Conservation (phyloP, 2,888 invertebrate species). For the Dynastes grantii region DNA sequence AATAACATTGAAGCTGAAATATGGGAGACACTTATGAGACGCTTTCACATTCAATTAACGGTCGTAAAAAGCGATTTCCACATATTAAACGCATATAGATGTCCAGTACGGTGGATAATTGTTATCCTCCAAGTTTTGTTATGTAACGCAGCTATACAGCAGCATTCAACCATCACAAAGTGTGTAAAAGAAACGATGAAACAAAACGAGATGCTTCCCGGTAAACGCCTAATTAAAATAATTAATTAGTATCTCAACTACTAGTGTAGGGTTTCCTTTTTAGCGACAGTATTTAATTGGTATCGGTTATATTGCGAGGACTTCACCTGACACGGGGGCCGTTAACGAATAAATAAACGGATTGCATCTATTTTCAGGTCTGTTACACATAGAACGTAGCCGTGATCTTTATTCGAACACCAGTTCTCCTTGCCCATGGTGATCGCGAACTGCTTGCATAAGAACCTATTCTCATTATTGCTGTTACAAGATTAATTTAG, state of each 20-base stretch:
- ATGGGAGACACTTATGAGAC: constrained; percentile 16
- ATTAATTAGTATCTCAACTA: constrained; percentile 17
- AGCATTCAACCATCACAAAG: neutral
- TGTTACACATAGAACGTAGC: constrained; percentile 28
- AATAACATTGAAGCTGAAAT: constrained; percentile 4
- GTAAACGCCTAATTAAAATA: constrained; percentile 32
- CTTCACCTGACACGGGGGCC: neutral
- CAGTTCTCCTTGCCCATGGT: constrained; percentile 22
- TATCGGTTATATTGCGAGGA: constrained; percentile 14
- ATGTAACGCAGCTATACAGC: neutral
- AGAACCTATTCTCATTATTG: neutral
- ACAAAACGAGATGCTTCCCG: constrained; percentile 28
- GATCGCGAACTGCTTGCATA: neutral
- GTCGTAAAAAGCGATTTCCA: neutral
- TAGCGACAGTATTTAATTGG: constrained; percentile 16
- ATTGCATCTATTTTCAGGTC: constrained; percentile 31
- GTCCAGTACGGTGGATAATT: constrained; percentile 4
- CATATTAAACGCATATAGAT: neutral
- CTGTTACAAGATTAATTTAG: neutral
- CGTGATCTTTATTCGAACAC: constrained; percentile 27
- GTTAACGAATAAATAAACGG: constrained; percentile 29
- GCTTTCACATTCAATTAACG: constrained; percentile 30
- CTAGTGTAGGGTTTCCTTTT: neutral
- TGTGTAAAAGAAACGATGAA: neutral
- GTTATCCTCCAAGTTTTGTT: neutral